Percentiles rank a stretch among this genome's conserved stretches.
phyloP scores from a whole-genome alignment of 92 coral and sea anemone species.

The Porites lobata region DNA sequence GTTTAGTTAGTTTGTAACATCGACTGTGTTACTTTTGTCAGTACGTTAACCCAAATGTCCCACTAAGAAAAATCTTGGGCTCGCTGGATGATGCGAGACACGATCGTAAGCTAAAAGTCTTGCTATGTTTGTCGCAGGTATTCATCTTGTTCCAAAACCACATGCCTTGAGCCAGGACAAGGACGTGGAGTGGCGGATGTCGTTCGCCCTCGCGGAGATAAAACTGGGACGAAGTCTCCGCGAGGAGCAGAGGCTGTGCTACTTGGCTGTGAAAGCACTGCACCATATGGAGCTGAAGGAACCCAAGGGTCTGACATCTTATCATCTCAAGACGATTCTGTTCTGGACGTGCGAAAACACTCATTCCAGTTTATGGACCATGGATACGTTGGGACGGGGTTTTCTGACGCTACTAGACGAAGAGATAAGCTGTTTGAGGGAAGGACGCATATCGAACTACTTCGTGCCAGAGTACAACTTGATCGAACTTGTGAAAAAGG shows the following conservation, averaged over 20 bases:
- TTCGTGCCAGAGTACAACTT: slow-evolving; percentile 60
- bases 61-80: too few relatives aligned
- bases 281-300: slow-evolving; percentile 11
- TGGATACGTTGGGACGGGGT: slow-evolving; percentile 13
- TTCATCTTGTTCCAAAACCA: slow-evolving; percentile 33
- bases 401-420: slow-evolving; percentile 41
- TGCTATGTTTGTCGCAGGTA: neutral
- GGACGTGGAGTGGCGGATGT: slow-evolving; percentile 28
- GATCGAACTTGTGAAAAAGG: slow-evolving; percentile 8
- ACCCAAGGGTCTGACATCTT: slow-evolving; percentile 18
- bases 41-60: too few relatives aligned
- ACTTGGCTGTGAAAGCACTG: slow-evolving; percentile 28
- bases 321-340: slow-evolving; percentile 55
- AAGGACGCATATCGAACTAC: slow-evolving; percentile 45
- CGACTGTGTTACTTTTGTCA: too few relatives aligned
- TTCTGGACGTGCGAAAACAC: slow-evolving; percentile 60
- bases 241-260: slow-evolving; percentile 37
- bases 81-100: too few relatives aligned
- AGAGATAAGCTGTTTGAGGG: slow-evolving; percentile 13
- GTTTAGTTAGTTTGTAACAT: too few relatives aligned
- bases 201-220: slow-evolving; percentile 22
- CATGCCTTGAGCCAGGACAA: slow-evolving; percentile 10
- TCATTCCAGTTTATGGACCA: slow-evolving; percentile 32
- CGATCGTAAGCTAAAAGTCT: too few relatives aligned
- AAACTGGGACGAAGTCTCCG: slow-evolving; percentile 4